These are phyloP conservation scores for Xanthorhoe spadicearia DNA, from an alignment of 2,888 invertebrate genomes.

Conservation along the genomic window DNA sequence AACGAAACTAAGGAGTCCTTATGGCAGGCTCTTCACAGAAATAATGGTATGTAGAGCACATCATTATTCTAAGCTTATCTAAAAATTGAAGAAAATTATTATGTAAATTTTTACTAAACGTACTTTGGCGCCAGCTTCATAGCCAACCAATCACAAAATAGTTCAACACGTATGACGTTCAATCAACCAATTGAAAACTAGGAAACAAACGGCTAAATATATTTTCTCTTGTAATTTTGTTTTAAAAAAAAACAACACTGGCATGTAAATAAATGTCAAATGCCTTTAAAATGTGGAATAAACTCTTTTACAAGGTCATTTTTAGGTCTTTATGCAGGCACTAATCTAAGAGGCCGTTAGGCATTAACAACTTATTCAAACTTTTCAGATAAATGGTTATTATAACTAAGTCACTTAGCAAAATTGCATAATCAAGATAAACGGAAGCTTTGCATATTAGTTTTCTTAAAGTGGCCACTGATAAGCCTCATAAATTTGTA, in stretches of 20 bases:
- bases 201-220: background rate
- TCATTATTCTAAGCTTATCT: no score
- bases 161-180: background rate
- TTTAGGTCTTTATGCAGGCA: background rate
- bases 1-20: constrained; percentile 82
- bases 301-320: background rate
- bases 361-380: background rate
- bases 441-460: background rate
- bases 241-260: no score
- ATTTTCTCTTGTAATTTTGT: no score
- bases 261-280: background rate
- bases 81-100: no score
- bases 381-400: background rate
- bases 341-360: background rate
- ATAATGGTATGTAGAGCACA: constrained; percentile 74
- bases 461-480: background rate
- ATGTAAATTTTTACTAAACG: background rate
- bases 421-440: background rate
- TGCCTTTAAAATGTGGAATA: background rate
- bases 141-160: background rate
- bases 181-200: background rate
- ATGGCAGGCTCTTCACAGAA: constrained; percentile 81
- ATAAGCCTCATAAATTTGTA: background rate
- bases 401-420: background rate
- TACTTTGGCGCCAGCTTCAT: background rate